Percentiles rank a stretch among this genome's conserved stretches.
Conservation (phyloP, 1,140 invertebrate species). For the Gonioctena quinquepunctata region DNA sequence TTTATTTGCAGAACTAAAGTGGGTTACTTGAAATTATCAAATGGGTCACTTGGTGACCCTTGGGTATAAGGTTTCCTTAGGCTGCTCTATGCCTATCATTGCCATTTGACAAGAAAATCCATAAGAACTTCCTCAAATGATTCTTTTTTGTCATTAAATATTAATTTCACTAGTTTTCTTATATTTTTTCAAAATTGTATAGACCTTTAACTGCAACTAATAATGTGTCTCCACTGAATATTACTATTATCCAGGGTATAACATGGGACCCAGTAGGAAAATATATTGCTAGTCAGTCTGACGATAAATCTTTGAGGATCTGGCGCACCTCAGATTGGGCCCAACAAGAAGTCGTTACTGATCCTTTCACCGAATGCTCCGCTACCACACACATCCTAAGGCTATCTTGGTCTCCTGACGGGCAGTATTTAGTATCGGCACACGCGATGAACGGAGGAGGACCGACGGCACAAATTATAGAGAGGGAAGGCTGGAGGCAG, state of each 20-base stretch:
- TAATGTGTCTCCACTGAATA: too few species aligned
- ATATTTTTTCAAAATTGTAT: too few species aligned
- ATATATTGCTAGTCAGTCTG: constrained; percentile 94
- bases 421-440: constrained; percentile 92
- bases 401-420: constrained; percentile 96
- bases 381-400: constrained; percentile 93
- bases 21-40: too few species aligned
- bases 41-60: too few species aligned
- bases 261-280: constrained; percentile 99
- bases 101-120: too few species aligned
- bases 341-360: constrained; percentile 79
- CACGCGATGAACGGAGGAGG: constrained; percentile 98
- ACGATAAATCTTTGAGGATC: constrained; percentile 91
- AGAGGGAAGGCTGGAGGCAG: constrained; percentile 87
- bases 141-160: too few species aligned
- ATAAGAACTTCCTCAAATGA: too few species aligned
- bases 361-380: constrained; percentile 90
- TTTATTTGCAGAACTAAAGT: too few species aligned
- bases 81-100: too few species aligned
- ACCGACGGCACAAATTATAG: constrained; percentile 91
- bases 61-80: too few species aligned
- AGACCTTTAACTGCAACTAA: too few species aligned
- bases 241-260: constrained; percentile 67
- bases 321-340: constrained; percentile 96
- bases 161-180: too few species aligned